Evolutionary conservation across 2,113 vertebrate species (phyloP).

Genomic region (Pomatorhinus ruficollis): DNA sequence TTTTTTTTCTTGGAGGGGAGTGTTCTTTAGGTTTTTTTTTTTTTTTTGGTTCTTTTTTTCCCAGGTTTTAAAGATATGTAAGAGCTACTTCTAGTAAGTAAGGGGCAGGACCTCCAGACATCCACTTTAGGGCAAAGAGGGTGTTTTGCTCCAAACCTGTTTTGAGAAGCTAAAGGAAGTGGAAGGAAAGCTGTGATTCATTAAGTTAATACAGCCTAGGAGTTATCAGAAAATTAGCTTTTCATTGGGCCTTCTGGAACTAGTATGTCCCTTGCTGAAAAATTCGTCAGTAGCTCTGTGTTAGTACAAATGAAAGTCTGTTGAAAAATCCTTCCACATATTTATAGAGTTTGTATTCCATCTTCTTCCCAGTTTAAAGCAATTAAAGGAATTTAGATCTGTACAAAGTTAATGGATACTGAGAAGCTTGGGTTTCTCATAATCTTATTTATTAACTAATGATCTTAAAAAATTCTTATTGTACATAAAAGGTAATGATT

Average conservation of each 20-base stretch:
- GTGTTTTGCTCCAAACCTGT: neutral
- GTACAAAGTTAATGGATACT: neutral
- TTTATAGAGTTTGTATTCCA: neutral
- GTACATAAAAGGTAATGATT: neutral
- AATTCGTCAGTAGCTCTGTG: neutral
- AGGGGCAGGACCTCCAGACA: neutral
- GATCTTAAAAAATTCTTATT: neutral
- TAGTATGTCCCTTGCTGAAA: neutral
- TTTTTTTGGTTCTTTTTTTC: neutral
- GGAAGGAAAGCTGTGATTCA: neutral
- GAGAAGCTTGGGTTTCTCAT: neutral
- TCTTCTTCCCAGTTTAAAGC: constrained; percentile 16
- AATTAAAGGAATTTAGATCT: neutral
- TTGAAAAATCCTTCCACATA: neutral
- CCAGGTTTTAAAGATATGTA: neutral
- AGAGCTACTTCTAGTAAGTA: neutral
- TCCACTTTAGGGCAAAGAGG: neutral
- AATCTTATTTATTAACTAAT: constrained; percentile 17
- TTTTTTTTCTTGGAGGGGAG: neutral
- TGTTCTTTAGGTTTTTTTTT: neutral
- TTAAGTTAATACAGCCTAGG: neutral
- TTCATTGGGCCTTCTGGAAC: neutral
- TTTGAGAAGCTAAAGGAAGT: neutral
- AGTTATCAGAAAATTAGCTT: neutral
- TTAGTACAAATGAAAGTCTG: neutral